Conservation (phyloP, 1,140 invertebrate genomes). For the Drosophila watanabei region DNA sequence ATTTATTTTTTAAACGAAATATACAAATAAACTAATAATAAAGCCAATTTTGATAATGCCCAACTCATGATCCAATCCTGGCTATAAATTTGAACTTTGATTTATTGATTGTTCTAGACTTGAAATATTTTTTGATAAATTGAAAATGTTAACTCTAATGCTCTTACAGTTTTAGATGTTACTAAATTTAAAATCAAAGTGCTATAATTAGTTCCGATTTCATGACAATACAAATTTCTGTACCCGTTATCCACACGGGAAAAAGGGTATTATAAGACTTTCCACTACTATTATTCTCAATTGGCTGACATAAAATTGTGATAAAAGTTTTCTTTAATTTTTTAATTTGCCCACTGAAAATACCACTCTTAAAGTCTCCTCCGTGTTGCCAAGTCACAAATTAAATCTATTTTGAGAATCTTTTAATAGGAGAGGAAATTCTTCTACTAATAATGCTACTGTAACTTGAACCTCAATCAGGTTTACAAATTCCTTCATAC, state of each 20-base stretch:
- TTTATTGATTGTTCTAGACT: too few relatives aligned
- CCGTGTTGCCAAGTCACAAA: neutral
- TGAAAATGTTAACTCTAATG: too few relatives aligned
- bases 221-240: neutral
- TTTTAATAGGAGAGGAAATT: constrained; percentile 20
- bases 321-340: neutral
- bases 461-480: constrained; percentile 40
- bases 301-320: neutral
- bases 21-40: too few relatives aligned
- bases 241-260: neutral
- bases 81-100: too few relatives aligned
- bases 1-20: too few relatives aligned
- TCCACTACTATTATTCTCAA: neutral
- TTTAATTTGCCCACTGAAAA: neutral
- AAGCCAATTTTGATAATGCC: too few relatives aligned
- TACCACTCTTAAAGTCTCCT: neutral
- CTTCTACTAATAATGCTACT: neutral
- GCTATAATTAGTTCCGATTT: neutral
- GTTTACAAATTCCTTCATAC: constrained; percentile 1
- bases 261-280: neutral
- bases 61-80: too few relatives aligned
- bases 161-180: too few relatives aligned
- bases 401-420: constrained; percentile 11
- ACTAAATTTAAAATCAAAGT: too few relatives aligned
- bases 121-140: too few relatives aligned